Evolutionary conservation across 2,113 vertebrate species (phyloP).

Genomic region (Gnathonemus echidnorhynchus): DNA sequence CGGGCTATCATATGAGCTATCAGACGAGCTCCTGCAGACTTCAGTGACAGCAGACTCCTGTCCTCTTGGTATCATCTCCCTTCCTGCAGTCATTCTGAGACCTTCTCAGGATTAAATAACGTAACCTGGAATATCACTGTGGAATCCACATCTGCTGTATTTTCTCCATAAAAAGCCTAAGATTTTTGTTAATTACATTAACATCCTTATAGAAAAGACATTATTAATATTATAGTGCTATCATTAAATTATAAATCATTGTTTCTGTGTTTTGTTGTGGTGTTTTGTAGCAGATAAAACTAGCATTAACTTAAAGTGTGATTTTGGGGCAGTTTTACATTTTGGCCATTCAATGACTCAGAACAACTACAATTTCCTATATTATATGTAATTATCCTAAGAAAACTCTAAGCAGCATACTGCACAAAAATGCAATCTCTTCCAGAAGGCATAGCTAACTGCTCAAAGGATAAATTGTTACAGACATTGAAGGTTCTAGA

Average conservation of each 20-base stretch:
- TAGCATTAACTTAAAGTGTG: background rate
- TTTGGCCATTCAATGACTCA: background rate
- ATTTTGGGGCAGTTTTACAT: background rate
- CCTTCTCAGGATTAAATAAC: background rate
- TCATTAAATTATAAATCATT: background rate
- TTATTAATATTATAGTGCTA: background rate
- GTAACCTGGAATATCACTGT: background rate
- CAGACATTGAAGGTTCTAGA: background rate
- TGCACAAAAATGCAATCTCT: background rate
- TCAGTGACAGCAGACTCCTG: background rate
- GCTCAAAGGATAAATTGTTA: background rate
- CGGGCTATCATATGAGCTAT: background rate
- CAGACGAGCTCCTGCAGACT: background rate
- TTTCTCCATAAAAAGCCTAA: background rate
- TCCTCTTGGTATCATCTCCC: background rate
- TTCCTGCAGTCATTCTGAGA: background rate
- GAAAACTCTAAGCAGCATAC: background rate
- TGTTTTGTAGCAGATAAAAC: background rate
- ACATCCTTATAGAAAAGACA: background rate
- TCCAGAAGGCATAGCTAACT: background rate
- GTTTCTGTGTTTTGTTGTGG: background rate
- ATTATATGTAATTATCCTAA: background rate
- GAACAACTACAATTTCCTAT: background rate
- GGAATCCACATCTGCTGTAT: background rate
- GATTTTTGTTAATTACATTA: background rate